phyloP scores from a whole-genome alignment of 2,797 vertebrate species.

The Pangasius macronema region DNA sequence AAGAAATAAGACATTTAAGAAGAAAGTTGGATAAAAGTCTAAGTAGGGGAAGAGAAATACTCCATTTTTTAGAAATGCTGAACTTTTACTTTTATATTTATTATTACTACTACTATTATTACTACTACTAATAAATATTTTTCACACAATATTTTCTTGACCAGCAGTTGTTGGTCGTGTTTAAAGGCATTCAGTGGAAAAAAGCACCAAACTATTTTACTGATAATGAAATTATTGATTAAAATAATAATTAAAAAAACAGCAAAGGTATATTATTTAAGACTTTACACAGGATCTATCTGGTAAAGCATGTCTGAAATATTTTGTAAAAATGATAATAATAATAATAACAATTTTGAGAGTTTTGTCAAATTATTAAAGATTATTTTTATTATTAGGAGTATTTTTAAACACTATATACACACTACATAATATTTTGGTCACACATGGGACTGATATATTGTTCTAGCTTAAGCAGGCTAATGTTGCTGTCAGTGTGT shows the following conservation, averaged over 20 bases:
- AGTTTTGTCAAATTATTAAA: neutral
- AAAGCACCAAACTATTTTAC: neutral
- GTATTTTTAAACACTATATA: neutral
- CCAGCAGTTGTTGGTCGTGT: neutral
- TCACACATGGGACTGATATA: neutral
- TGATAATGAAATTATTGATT: too few relatives aligned
- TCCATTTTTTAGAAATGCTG: neutral
- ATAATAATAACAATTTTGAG: neutral
- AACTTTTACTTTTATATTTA: neutral
- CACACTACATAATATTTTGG: neutral
- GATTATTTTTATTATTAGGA: neutral
- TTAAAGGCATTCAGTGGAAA: neutral
- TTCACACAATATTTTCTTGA: neutral
- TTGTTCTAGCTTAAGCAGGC: neutral
- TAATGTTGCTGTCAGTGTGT: neutral
- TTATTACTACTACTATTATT: too few relatives aligned
- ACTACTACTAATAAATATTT: neutral
- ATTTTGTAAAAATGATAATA: neutral
- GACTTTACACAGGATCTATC: neutral
- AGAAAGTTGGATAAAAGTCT: neutral
- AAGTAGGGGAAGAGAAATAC: neutral
- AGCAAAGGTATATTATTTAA: neutral
- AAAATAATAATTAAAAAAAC: neutral
- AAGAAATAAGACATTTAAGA: neutral
- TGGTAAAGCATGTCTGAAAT: neutral